phyloP scores from a whole-genome alignment of 2,888 invertebrate species.

The Automeris io region DNA sequence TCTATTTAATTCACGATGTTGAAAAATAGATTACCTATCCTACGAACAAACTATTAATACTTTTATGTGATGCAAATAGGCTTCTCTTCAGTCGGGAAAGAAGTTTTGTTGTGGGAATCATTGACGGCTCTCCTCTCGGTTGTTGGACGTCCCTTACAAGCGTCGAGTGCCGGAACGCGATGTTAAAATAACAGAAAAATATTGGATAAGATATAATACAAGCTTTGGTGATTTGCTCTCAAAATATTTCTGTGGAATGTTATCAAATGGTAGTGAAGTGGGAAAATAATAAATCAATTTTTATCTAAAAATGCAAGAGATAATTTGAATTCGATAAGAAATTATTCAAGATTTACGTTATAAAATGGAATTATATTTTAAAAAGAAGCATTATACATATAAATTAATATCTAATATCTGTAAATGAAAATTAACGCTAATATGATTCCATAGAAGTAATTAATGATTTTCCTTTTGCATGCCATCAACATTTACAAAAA shows the following conservation, averaged over 20 bases:
- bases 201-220: slow-evolving; percentile 16
- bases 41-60: slow-evolving; percentile 17
- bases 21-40: slow-evolving; percentile 10
- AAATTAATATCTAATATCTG: too few relatives aligned
- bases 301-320: background rate
- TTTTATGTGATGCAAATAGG: slow-evolving; percentile 18
- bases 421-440: too few relatives aligned
- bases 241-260: background rate
- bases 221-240: background rate
- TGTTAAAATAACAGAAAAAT: slow-evolving; percentile 30
- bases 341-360: too few relatives aligned
- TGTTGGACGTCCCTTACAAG: slow-evolving; percentile 31
- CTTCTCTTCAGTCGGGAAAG: slow-evolving; percentile 23
- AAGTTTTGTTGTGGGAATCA: slow-evolving; percentile 27
- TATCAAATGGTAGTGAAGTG: background rate
- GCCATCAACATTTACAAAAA: too few relatives aligned
- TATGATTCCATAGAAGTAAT: too few relatives aligned
- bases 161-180: slow-evolving; percentile 25
- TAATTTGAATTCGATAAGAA: background rate
- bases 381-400: too few relatives aligned
- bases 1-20: background rate
- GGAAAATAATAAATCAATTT: background rate
- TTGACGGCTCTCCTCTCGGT: slow-evolving; percentile 37
- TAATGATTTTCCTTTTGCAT: too few relatives aligned
- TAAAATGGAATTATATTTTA: too few relatives aligned